Base-by-base conservation (phyloP, 2,113 vertebrate genomes). In the Oreotrochilus melanogaster region DNA sequence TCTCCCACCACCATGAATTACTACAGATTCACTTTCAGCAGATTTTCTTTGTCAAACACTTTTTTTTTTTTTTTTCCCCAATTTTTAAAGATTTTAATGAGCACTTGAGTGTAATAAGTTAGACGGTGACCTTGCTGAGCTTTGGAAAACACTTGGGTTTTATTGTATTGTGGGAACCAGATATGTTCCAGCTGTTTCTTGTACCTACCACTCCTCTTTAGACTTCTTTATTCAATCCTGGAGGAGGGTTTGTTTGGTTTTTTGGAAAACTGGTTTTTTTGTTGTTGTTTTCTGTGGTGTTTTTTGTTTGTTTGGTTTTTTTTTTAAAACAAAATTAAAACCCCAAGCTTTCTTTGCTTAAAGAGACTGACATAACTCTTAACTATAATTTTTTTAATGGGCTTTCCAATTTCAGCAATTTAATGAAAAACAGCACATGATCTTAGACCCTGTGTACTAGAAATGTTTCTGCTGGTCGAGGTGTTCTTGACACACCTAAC, bases 171-270 rank as follows among this genome's bases (percentile, higher is more conserved):
- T 92, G 74, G 88, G 86, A 96, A 54, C 31, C 37, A 75, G 79
- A 95, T 69, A 89, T 9, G 45, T 93, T 92, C 86, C 94, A 95
- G 92, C 79, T 93, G 76, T 95, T 95, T 62, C 80, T 89, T 91
- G 37, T 58, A 56, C 47, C 85, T 87, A 79, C 35, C 58, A 60
- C 54, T 92, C 48, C 66, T 65, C 30, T 82, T 89, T 82, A 54
- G 87, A 81, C 91, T 61, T 7, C 62, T 73, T 81, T 75, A 60
- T 82, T 47, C 60, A 21, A 27, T 76, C 42, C 66, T 80, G n/a
- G 61, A 73, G 65, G 37, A 89, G 35, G 8, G 4, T 10, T 45
- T 62, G 39, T 39, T 39, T 39, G 39, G 11, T 39, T 39, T 39
- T 39, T 39, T 39, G 10, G 39, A 39, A 39, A 19, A 47, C 10